Evolutionary conservation across 2,113 vertebrate genomes (phyloP).

Genomic region (Proteles cristata): DNA sequence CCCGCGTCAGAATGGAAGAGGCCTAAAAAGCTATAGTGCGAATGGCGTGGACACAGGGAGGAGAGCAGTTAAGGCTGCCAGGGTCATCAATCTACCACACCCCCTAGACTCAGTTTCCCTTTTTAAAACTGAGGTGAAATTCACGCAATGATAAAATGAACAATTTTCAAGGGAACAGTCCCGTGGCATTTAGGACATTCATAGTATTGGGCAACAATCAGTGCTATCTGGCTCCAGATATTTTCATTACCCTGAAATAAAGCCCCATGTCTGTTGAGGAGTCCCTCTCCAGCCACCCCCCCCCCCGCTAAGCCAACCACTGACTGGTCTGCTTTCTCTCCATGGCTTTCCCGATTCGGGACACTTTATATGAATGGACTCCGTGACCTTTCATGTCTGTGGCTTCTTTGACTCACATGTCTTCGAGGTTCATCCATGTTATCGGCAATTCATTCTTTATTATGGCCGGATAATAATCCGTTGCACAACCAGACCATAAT

Average conservation of each 20-base stretch:
- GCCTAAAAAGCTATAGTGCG: background rate
- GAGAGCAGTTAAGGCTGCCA: background rate
- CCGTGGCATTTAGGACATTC: background rate
- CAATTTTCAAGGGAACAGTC: background rate
- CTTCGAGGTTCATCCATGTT: background rate
- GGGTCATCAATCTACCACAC: background rate
- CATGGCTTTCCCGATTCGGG: background rate
- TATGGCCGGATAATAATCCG: background rate
- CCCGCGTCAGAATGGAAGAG: background rate
- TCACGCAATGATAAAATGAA: background rate
- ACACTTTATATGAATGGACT: background rate
- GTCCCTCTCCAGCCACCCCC: background rate
- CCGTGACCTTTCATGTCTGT: background rate
- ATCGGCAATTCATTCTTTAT: background rate
- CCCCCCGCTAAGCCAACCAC: no score
- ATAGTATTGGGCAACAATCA: background rate
- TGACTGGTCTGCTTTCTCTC: background rate
- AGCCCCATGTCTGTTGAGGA: background rate
- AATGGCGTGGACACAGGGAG: background rate
- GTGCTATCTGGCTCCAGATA: background rate
- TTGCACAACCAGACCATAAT: rapidly evolving
- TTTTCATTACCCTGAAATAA: background rate
- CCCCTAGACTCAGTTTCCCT: background rate
- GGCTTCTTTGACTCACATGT: background rate
- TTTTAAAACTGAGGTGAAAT: background rate